Base-by-base conservation (phyloP, 2,888 invertebrate species). In the Andrena haemorrhoa region DNA sequence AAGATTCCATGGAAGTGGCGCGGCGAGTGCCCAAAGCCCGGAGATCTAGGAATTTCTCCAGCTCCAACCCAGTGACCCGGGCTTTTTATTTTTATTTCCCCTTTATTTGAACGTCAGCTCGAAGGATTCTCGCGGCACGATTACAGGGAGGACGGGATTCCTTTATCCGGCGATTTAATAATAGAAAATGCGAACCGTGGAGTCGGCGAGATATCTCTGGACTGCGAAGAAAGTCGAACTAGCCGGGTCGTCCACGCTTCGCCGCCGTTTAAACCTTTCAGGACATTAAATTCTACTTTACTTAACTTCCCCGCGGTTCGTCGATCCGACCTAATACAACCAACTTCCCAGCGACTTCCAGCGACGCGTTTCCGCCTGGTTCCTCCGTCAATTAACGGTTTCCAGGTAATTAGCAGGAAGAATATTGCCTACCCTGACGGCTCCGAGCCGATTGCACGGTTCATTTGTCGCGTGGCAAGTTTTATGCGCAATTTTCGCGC, bases 261-360 rank as follows among this genome's bases (percentile, higher is more conserved):
- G 35, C 49, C 79, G 60, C 26, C 71, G 79, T 68, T 78, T 68
- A 63, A 78, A 72, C 78, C 72, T 80, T 78, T 80, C 80, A 56
- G 79, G 72, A 72, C 79, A 80, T 80, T 80, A 80, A 80, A 72
- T 66, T 80, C 78, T 72, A 77, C 79, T 80, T 80, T 78, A 53
- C 66, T 80, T 60, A 72, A 78, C 79, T 71, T 63, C 58, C 66
- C 35, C 72, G 66, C 78, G 65, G 66, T 72, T 66, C 79, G 65
- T 31, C 78, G 65, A 65, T 61, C 71, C 66, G 65, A 56, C 65
- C 65, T 71, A 61, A 71, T 66, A 65, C 78, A 80, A 80, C 47
- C 51, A 66, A 80, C 65, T 80, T 72, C 53, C 53, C 53, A 31
- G 33, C n/a, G 78, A 66, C 61, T 56, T 78, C 31, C 61, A 71